Conservation (phyloP, 1,140 invertebrate species). For the Calephelis nemesis region DNA sequence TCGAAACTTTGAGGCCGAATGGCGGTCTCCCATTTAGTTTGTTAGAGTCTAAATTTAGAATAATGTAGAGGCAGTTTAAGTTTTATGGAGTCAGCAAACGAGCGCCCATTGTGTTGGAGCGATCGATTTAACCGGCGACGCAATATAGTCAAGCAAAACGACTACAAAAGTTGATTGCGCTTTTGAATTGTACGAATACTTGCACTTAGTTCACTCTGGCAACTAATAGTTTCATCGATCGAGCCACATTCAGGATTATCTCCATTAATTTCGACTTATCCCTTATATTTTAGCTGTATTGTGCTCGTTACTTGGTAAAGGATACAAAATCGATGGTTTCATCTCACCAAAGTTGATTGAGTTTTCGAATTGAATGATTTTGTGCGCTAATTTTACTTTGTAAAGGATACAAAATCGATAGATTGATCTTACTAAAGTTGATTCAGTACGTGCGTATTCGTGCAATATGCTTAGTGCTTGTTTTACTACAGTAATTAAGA, state of each 20-base stretch:
- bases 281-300: slow-evolving; percentile 19
- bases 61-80: slow-evolving; percentile 36
- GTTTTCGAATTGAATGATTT: no score
- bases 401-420: no score
- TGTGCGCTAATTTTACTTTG: no score
- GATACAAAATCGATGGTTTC: neutral
- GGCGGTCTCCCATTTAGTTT: no score
- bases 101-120: slow-evolving; percentile 56
- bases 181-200: slow-evolving; percentile 50
- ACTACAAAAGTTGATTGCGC: slow-evolving; percentile 61
- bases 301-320: slow-evolving; percentile 1
- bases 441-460: slow-evolving; percentile 61
- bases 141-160: slow-evolving; percentile 63
- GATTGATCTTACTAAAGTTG: slow-evolving; percentile 44
- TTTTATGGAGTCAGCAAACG: slow-evolving; percentile 67
- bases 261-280: slow-evolving; percentile 26
- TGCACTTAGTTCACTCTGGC: slow-evolving; percentile 43
- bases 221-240: slow-evolving; percentile 32
- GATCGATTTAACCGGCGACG: slow-evolving; percentile 62
- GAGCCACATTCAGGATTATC: slow-evolving; percentile 35
- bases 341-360: neutral
- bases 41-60: no score
- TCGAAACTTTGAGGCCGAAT: no score
- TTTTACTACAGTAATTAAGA: slow-evolving; percentile 38
- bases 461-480: slow-evolving; percentile 34